A percentile compares a stretch with the other conserved stretches of the same genome.
Evolutionary conservation across 2,113 vertebrate genomes (phyloP).

Genomic region (Microtus oregoni): DNA sequence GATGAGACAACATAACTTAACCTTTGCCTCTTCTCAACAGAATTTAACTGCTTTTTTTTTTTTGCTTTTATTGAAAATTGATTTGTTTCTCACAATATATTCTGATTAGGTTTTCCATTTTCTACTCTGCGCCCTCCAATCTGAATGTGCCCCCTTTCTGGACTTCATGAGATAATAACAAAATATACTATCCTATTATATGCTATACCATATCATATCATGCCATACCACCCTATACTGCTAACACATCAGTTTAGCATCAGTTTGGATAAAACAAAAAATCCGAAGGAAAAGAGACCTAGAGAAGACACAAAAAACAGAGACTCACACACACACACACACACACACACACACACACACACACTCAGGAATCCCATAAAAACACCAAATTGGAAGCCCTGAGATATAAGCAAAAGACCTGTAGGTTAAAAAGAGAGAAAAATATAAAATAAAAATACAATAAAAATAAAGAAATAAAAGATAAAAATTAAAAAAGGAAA

Average conservation of each 20-base stretch:
- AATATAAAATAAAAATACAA: neutral
- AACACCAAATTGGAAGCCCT: neutral
- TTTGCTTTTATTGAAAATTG: neutral
- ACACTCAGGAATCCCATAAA: neutral
- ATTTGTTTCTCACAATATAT: neutral
- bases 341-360: no score
- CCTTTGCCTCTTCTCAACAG: neutral
- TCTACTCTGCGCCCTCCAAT: neutral
- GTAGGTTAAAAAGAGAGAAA: neutral
- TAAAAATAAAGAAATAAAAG: neutral
- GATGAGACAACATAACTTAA: slow-evolving; percentile 6
- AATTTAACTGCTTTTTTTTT: neutral
- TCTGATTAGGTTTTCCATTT: neutral
- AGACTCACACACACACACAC: no score
- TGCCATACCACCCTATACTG: no score
- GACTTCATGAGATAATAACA: neutral
- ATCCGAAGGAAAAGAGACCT: neutral
- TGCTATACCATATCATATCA: no score
- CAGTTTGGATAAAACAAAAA: neutral
- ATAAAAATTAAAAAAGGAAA: neutral
- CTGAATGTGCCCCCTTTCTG: neutral
- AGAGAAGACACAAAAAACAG: neutral
- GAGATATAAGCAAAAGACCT: neutral
- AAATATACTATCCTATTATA: neutral
- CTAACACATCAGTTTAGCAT: neutral